Base-by-base conservation (phyloP, 2,888 invertebrate genomes). In the Cabera pusaria region DNA sequence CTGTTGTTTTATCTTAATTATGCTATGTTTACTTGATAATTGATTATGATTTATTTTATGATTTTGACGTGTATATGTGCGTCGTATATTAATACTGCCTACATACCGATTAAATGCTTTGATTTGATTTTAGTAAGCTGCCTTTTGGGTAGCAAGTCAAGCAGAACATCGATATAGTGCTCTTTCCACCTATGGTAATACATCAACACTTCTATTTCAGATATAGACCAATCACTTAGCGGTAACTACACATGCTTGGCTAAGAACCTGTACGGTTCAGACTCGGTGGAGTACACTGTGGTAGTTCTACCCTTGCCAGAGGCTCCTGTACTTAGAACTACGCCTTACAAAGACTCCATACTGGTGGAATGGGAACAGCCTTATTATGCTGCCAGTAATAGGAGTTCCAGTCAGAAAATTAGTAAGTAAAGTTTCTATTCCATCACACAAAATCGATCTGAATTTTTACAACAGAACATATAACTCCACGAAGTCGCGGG, bases 171-270 rank as follows among this genome's bases (percentile, higher is more conserved):
- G n/a, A n/a, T n/a, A n/a, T n/a, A n/a, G n/a, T n/a, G n/a, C n/a
- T n/a, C n/a, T n/a, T n/a, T n/a, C n/a, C n/a, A n/a, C n/a, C n/a
- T n/a, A n/a, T n/a, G n/a, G n/a, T n/a, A n/a, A n/a, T n/a, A n/a
- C n/a, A n/a, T n/a, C n/a, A n/a, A 7, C 14, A 8, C 3, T 40
- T 21, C 8, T 20, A 18, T 5, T 7, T 9, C 74, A 87, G 87
- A 87, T 34, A 87, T 87, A 50, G 87, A 87, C 46, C 86, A 84
- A 49, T 85, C 93, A 2, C 82, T 94, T 9, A 92, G 93, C 47
- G 95, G 95, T 19, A 95, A 95, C 89, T 95, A 95, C 80, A 93
- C 94, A 0, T 95, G 95, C 64, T 90, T 93, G 5, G 94, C 94
- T 4, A 94, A 94, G 71, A 97, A 97, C 77, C 89, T 94, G 6